Percentiles rank a stretch among this genome's conserved stretches.
These are phyloP conservation scores for Agrochola lota DNA, from an alignment of 2,888 invertebrate genomes.

Conservation along the genomic window DNA sequence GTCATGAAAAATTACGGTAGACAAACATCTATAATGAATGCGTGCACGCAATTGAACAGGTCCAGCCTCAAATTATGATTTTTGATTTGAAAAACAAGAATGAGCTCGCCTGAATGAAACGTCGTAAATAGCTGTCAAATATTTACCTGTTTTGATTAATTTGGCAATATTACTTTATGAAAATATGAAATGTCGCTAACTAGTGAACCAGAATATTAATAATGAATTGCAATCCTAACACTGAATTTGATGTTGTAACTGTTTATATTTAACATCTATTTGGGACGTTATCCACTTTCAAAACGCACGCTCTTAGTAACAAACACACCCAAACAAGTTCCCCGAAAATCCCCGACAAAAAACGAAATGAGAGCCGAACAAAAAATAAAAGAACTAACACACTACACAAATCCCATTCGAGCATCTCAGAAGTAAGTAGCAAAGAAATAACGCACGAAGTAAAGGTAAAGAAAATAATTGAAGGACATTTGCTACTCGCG, in stretches of 20 bases:
- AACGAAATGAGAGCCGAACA: conserved; percentile 44
- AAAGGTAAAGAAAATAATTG: conserved; percentile 67
- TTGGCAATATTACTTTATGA: too few species aligned
- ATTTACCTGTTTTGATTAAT: too few species aligned
- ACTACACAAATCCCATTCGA: conserved; percentile 55
- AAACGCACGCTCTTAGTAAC: conserved; percentile 11
- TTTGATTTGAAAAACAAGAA: background rate
- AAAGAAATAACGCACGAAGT: conserved; percentile 52
- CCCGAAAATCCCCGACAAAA: conserved; percentile 51
- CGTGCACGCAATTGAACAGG: background rate
- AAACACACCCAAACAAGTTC: conserved; percentile 33
- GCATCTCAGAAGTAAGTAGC: conserved; percentile 40
- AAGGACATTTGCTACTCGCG: conserved; percentile 63
- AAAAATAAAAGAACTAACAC: conserved; percentile 53
- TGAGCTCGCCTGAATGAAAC: background rate
- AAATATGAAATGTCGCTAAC: too few species aligned
- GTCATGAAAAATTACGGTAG: background rate
- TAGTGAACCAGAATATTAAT: too few species aligned
- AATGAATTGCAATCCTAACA: too few species aligned
- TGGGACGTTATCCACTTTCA: too few species aligned
- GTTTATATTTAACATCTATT: too few species aligned
- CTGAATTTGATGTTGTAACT: too few species aligned
- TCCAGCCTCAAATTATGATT: background rate
- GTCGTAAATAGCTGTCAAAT: too few species aligned
- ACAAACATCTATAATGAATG: background rate